phyloP scores from a whole-genome alignment of 2,888 invertebrate species.

The Parnassius orleans region DNA sequence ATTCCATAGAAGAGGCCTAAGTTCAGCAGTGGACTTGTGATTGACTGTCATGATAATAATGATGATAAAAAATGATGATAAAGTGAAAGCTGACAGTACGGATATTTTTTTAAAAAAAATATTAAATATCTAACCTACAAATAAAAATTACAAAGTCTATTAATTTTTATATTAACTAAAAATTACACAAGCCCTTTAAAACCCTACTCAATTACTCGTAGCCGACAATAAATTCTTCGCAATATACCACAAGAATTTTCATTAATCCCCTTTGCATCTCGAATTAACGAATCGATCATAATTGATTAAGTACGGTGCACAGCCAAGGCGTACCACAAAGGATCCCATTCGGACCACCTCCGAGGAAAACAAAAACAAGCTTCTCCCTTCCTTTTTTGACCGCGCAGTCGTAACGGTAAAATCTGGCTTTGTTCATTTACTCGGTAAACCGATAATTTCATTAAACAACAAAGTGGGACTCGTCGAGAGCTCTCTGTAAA shows the following conservation, averaged over 20 bases:
- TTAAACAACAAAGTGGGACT: conserved; percentile 80
- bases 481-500: conserved; percentile 68
- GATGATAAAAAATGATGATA: too few relatives aligned
- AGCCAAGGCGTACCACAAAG: conserved; percentile 67
- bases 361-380: conserved; percentile 52
- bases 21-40: too few relatives aligned
- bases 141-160: too few relatives aligned
- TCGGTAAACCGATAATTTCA: conserved; percentile 81
- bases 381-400: conserved; percentile 67
- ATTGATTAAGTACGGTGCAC: conserved; percentile 74
- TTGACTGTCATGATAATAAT: too few relatives aligned
- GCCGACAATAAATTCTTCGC: conserved; percentile 13
- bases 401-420: conserved; percentile 64
- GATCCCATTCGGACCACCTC: conserved; percentile 63
- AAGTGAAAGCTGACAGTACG: too few relatives aligned
- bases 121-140: too few relatives aligned
- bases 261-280: conserved; percentile 64
- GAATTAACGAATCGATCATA: conserved; percentile 78
- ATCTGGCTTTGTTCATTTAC: conserved; percentile 81
- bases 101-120: too few relatives aligned
- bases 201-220: conserved; percentile 15
- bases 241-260: conserved; percentile 30
- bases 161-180: neutral
- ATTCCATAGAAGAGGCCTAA: too few relatives aligned
- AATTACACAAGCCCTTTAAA: conserved; percentile 2